These are phyloP conservation scores for Tolmerus cingulatus DNA, from an alignment of 2,888 invertebrate species.

Conservation along the genomic window DNA sequence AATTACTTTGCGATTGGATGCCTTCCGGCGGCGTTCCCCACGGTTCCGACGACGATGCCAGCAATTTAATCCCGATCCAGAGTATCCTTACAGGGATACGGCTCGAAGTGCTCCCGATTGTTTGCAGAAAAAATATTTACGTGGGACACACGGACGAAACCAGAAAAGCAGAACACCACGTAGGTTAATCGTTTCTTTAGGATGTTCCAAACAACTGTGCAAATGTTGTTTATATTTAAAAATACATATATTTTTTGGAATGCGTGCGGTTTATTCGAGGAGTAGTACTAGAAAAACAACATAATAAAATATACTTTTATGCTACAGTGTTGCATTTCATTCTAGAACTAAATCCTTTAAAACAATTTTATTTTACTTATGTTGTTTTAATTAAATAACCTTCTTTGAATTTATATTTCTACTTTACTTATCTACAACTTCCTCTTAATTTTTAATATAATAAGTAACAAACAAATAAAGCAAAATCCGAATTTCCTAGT, in stretches of 20 bases:
- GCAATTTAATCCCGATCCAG: neutral
- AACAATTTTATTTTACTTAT: neutral
- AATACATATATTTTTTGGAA: neutral
- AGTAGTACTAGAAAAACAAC: neutral
- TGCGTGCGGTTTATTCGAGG: neutral
- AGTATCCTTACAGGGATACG: neutral
- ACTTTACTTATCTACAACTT: too few species aligned
- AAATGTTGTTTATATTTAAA: neutral
- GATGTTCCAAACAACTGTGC: neutral
- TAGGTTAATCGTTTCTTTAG: neutral
- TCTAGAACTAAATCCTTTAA: neutral
- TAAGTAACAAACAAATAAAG: neutral
- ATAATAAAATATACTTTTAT: neutral
- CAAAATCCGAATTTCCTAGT: too few species aligned
- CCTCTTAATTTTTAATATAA: too few species aligned
- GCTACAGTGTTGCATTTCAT: neutral
- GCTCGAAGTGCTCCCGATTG: neutral
- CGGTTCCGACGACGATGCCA: neutral
- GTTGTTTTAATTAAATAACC: neutral
- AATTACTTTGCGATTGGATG: slow-evolving; percentile 1
- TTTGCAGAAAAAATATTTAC: neutral
- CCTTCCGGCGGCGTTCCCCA: neutral
- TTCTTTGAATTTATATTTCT: too few species aligned
- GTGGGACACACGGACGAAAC: neutral
- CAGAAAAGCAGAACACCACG: neutral